These are phyloP conservation scores for Tragelaphus strepsiceros DNA, from an alignment of 2,113 vertebrate species.

Conservation along the genomic window DNA sequence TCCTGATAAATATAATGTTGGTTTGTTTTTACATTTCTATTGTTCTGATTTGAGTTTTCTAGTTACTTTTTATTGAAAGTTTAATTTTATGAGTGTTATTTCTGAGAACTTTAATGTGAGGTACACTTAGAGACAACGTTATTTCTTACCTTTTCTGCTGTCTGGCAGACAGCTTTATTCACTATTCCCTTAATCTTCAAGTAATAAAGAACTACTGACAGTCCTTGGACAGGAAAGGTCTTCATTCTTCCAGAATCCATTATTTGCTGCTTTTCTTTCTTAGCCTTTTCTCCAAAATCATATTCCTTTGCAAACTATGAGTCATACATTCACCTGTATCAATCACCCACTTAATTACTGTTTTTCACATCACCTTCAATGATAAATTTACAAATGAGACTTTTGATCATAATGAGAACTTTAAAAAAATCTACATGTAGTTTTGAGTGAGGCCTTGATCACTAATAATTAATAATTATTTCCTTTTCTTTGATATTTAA, in stretches of 20 bases:
- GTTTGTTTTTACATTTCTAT: constrained; percentile 43
- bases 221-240: constrained; percentile 45
- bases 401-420: constrained; percentile 20
- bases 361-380: constrained; percentile 35
- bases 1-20: constrained; percentile 8
- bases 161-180: constrained; percentile 58
- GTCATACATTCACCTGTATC: constrained; percentile 49
- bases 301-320: constrained; percentile 55
- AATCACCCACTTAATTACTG: constrained; percentile 42
- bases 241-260: constrained; percentile 53
- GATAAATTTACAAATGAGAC: constrained; percentile 48
- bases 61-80: constrained; percentile 60
- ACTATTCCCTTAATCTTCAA: constrained; percentile 63
- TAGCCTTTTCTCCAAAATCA: constrained; percentile 19
- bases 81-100: constrained; percentile 63
- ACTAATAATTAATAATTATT: background rate
- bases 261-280: constrained; percentile 61
- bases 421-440: constrained; percentile 6
- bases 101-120: constrained; percentile 51
- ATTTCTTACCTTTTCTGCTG: constrained; percentile 51
- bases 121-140: constrained; percentile 27
- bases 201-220: constrained; percentile 42
- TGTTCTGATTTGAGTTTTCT: constrained; percentile 44
- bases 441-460: background rate
- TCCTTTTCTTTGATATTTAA: constrained; percentile 8